A percentile compares a stretch with the other conserved stretches of the same genome.
phyloP scores from a whole-genome alignment of 2,888 invertebrate genomes.

The Bembecia ichneumoniformis region DNA sequence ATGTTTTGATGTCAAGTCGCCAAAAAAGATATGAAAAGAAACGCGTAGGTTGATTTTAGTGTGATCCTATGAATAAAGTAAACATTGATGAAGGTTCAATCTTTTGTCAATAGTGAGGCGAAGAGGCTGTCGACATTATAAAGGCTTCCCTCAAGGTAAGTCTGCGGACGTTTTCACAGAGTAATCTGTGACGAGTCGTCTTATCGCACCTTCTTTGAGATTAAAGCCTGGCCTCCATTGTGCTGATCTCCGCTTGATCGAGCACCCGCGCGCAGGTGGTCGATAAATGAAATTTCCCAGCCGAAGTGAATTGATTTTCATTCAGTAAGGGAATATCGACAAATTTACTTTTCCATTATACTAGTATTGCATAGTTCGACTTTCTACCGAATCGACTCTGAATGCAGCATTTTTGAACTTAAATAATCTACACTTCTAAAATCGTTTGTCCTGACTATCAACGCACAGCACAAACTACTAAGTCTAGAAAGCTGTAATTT shows the following conservation, averaged over 20 bases:
- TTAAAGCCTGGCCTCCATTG: constrained; percentile 34
- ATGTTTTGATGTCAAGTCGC: too few species aligned
- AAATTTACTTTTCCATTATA: constrained; percentile 23
- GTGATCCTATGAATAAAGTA: neutral
- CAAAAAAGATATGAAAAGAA: too few species aligned
- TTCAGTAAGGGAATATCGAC: constrained; percentile 30
- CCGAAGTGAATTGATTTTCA: constrained; percentile 46
- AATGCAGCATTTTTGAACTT: too few species aligned
- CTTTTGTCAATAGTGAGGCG: neutral
- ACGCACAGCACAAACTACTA: too few species aligned
- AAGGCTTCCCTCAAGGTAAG: neutral
- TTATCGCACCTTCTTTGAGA: constrained; percentile 23
- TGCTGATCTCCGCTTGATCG: constrained; percentile 36
- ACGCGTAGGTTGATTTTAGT: too few species aligned
- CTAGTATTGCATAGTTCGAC: neutral
- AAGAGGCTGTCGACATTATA: neutral
- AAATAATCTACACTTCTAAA: too few species aligned
- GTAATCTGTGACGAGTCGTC: constrained; percentile 28
- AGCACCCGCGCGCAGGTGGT: constrained; percentile 42
- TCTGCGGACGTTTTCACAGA: constrained; percentile 2
- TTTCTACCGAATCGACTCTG: too few species aligned
- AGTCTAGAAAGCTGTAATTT: too few species aligned
- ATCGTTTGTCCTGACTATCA: too few species aligned
- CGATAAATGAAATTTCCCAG: constrained; percentile 44
- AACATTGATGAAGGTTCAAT: neutral